phyloP scores from a whole-genome alignment of 2,888 invertebrate species.

The Hermodice carunculata region DNA sequence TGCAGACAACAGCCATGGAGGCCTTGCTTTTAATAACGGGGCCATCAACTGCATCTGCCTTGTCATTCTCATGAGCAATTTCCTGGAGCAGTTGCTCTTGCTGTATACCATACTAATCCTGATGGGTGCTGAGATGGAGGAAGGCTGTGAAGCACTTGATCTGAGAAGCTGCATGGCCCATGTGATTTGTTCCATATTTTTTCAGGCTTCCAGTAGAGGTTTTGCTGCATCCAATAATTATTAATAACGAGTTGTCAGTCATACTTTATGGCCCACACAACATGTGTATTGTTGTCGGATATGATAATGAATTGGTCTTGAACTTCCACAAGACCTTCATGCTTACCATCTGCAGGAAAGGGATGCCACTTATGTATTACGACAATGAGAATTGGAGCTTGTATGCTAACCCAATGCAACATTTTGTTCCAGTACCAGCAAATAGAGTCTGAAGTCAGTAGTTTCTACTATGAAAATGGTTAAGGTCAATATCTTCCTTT shows the following conservation, averaged over 20 bases:
- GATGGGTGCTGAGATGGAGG: background rate
- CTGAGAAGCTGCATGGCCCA: background rate
- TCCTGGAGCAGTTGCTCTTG: background rate
- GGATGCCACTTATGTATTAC: background rate
- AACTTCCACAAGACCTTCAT: background rate
- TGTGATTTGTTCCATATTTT: background rate
- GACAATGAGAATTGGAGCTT: background rate
- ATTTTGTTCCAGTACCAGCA: too few species aligned
- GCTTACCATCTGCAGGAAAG: background rate
- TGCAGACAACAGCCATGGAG: background rate
- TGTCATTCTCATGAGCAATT: background rate
- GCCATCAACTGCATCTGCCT: background rate
- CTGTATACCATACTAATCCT: background rate
- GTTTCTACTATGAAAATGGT: too few species aligned
- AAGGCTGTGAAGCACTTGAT: background rate
- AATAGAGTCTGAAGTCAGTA: too few species aligned
- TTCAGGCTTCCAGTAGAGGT: background rate
- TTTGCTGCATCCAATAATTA: background rate
- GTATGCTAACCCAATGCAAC: background rate
- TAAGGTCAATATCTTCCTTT: too few species aligned
- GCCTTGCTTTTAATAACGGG: background rate
- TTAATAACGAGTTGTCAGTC: background rate
- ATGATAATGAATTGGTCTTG: background rate
- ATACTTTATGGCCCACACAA: background rate
- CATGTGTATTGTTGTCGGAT: background rate